Evolutionary conservation across 2,113 vertebrate species (phyloP).

Genomic region (Galemys pyrenaicus): DNA sequence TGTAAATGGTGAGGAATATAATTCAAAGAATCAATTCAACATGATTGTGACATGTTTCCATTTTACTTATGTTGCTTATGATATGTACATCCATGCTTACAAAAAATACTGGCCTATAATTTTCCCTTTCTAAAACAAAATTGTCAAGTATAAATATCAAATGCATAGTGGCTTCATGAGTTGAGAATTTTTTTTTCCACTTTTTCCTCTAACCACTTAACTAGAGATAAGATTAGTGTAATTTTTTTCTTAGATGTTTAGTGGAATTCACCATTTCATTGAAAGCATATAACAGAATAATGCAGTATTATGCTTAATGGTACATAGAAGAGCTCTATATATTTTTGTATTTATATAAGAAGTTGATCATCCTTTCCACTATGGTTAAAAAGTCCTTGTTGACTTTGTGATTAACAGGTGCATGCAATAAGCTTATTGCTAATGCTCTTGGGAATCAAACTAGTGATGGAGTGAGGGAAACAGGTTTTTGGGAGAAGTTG

Average conservation of each 20-base stretch:
- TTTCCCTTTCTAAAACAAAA: not conserved
- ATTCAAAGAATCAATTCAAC: not conserved
- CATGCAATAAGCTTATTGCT: fast-evolving
- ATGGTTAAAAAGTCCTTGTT: not conserved
- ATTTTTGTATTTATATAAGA: not conserved
- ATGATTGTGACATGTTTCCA: too few relatives aligned
- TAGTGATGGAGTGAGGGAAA: not conserved
- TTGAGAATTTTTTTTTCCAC: not conserved
- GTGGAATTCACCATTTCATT: not conserved
- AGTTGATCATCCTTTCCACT: not conserved
- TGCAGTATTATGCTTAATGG: not conserved
- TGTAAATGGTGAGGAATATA: not conserved
- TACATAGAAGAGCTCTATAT: not conserved
- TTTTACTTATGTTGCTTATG: not conserved
- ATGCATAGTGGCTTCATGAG: not conserved
- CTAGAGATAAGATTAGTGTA: not conserved
- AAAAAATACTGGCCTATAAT: not conserved
- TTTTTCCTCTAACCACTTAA: not conserved
- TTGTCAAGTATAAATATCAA: not conserved
- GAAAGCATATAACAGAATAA: not conserved
- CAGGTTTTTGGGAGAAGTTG: not conserved
- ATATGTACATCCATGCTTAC: not conserved
- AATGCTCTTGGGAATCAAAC: fast-evolving
- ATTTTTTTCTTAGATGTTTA: not conserved
- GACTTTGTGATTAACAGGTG: too few relatives aligned